Evolutionary conservation across 1,140 invertebrate species (phyloP).

Genomic region (Rhyzopertha dominica): DNA sequence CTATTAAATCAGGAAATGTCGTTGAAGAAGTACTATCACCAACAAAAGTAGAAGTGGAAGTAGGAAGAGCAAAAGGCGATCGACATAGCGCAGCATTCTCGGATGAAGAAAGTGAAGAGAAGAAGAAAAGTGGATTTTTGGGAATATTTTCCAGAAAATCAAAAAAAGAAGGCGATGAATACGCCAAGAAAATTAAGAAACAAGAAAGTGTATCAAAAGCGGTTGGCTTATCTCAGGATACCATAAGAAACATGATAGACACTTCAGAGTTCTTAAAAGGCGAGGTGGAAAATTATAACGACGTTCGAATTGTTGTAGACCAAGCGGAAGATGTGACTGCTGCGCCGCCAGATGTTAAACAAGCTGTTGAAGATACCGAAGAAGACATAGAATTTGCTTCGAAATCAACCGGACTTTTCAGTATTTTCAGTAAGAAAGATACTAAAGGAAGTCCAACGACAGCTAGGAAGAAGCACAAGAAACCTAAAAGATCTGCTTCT

Average conservation of each 20-base stretch:
- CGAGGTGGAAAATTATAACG: constrained; percentile 21
- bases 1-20: too few species aligned
- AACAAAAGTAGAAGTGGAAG: too few species aligned
- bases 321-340: constrained; percentile 1
- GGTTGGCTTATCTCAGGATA: too few species aligned
- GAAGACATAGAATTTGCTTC: constrained; percentile 1
- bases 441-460: constrained; percentile 22
- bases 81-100: too few species aligned
- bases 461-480: constrained; percentile 25
- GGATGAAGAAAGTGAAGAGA: too few species aligned
- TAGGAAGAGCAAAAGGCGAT: too few species aligned
- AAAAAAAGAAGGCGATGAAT: not conserved
- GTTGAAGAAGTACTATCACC: too few species aligned
- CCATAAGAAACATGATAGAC: constrained; percentile 17
- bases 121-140: too few species aligned
- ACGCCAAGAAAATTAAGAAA: too few species aligned
- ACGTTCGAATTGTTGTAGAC: constrained; percentile 11
- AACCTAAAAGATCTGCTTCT: constrained; percentile 23
- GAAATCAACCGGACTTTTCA: too few species aligned
- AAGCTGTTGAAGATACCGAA: not conserved
- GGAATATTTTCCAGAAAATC: constrained; percentile 6
- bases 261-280: constrained; percentile 16
- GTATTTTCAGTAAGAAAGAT: constrained; percentile 29
- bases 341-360: not conserved
- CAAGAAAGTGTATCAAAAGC: too few species aligned